Evolutionary conservation across 2,113 vertebrate genomes (phyloP), one percentile per base, ranked within the genome.

Genomic region (Mastomys natalensis): DNA sequence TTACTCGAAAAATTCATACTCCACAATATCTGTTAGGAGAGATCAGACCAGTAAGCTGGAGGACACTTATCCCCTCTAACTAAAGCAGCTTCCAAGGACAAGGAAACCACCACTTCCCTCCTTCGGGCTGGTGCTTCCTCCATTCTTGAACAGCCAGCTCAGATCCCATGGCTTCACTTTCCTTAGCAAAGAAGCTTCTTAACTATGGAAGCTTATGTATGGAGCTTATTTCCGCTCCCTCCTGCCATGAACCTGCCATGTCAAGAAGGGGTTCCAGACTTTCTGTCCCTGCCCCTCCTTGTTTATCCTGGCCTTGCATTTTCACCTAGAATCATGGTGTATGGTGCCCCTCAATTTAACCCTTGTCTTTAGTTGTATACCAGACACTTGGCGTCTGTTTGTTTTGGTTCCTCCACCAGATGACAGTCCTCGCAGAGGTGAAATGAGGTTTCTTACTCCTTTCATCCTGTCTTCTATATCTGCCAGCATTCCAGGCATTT

Each of bases 11-110:
- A 73, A 17, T 45, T 77, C 45, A 51, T 74, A 10, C 51, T 29
- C 51, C 5, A 43, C 4, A 73, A 0, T 7, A 80, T 5, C 16
- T 77, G 10, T 45, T 40, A 62, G 43, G 82, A 82, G 21, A 62
- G 45, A 45, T 48, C 70, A 68, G 70, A n/a, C 2, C 48, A 40
- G 31, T 81, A 58, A 81, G 19, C 81, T 37, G 34, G n/a, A 72
- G 60, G 3, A 5, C 62, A 45, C 40, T 22, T 66, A 48, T 24
- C 19, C 29, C 37, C 24, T 60, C 37, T 84, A 87, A 86, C 55
- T 34, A 43, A 64, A 90, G 4, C 99, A 48, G 73, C 5, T 87
- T 66, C n/a, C 40, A 64, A 21, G 37, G n/a, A 60, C 16, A 6
- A 0, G 0, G 2, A 26, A 76, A 51, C 40, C 53, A n/a, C 62